phyloP scores from a whole-genome alignment of 2,113 vertebrate genomes.

The Struthio camelus region DNA sequence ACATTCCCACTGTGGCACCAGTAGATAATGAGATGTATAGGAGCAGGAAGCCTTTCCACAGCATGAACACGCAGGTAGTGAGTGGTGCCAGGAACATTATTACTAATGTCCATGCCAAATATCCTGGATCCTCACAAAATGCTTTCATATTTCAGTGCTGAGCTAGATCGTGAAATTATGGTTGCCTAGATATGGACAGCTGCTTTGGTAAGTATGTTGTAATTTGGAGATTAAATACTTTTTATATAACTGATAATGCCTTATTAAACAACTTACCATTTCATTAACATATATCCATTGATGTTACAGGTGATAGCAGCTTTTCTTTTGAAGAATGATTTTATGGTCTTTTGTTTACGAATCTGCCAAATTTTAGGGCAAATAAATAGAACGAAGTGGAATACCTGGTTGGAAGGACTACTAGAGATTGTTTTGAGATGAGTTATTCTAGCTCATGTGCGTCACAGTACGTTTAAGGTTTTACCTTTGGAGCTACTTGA shows the following conservation, averaged over 20 bases:
- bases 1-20: conserved; percentile 46
- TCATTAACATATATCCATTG: conserved; percentile 61
- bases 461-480: neutral
- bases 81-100: conserved; percentile 27
- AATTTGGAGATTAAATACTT: conserved; percentile 52
- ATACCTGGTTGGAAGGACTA: neutral
- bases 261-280: conserved; percentile 53
- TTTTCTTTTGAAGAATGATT: conserved; percentile 16
- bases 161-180: conserved; percentile 2
- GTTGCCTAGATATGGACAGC: conserved; percentile 48
- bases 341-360: neutral
- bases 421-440: neutral
- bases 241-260: conserved; percentile 56
- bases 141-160: conserved; percentile 21
- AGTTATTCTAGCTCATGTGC: neutral
- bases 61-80: conserved; percentile 25
- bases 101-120: conserved; percentile 40
- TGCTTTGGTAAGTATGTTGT: conserved; percentile 29
- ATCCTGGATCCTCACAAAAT: conserved; percentile 35
- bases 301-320: conserved; percentile 10
- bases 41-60: conserved; percentile 50
- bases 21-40: conserved; percentile 70
- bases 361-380: conserved; percentile 26
- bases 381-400: neutral
- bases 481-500: neutral